Evolutionary conservation across 2,113 vertebrate species (phyloP).

Genomic region (Prinia subflava): DNA sequence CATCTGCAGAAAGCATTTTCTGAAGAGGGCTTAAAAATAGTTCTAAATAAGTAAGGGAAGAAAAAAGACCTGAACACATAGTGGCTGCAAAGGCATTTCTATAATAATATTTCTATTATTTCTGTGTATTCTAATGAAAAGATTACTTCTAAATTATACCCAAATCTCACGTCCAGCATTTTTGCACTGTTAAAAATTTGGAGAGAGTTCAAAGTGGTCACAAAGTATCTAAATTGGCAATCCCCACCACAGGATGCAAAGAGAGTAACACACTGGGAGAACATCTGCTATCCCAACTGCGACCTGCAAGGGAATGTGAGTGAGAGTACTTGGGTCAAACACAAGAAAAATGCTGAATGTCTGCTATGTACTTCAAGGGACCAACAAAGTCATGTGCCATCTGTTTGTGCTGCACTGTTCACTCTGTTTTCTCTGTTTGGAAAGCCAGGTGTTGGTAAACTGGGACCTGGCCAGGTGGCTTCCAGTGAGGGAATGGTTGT

Average conservation of each 20-base stretch:
- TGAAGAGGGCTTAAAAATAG: background rate
- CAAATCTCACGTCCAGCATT: background rate
- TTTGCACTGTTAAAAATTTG: background rate
- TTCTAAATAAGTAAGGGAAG: background rate
- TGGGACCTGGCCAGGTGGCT: background rate
- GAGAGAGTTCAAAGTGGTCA: background rate
- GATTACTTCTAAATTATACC: background rate
- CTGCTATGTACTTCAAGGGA: background rate
- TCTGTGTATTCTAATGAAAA: background rate
- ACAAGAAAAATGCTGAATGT: conserved; percentile 47
- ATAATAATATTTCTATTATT: background rate
- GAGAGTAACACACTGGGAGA: conserved; percentile 33
- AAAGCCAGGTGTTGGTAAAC: conserved; percentile 29
- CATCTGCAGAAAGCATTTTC: background rate
- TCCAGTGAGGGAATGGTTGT: background rate
- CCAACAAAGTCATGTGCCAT: background rate
- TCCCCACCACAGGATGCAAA: background rate
- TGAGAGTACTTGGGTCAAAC: conserved; percentile 1
- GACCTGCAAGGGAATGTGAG: conserved; percentile 49
- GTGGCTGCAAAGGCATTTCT: background rate
- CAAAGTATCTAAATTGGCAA: background rate
- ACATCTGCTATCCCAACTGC: conserved; percentile 57
- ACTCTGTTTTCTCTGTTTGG: background rate
- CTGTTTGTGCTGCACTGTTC: background rate
- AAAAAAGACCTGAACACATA: background rate